Conservation (phyloP, 2,113 vertebrate genomes). For the Forbesichthys papilliferus region DNA sequence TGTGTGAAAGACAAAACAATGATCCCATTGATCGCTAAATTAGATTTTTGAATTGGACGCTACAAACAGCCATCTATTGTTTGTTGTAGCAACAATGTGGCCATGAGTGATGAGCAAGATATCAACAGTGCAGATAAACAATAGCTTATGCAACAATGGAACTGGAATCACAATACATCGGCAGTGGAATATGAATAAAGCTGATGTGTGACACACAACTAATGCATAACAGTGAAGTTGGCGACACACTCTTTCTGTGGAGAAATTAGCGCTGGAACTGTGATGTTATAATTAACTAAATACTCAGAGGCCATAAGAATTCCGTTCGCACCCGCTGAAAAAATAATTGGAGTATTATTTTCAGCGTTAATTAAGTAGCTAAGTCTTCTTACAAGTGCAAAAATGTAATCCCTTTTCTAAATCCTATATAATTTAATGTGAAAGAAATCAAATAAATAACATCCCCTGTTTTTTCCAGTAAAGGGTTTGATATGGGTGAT, state of each 20-base stretch:
- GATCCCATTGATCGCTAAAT: conserved; percentile 48
- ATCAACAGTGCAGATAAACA: conserved; percentile 57
- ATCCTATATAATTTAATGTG: conserved; percentile 79
- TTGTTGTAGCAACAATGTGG: conserved; percentile 54
- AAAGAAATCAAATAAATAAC: conserved; percentile 78
- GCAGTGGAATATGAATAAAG: conserved; percentile 6
- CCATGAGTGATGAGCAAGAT: conserved; percentile 64
- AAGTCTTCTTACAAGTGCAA: conserved; percentile 74
- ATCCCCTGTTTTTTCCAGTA: conserved; percentile 47
- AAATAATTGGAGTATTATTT: conserved; percentile 78
- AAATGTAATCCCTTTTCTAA: conserved; percentile 75
- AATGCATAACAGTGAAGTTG: neutral
- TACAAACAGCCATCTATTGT: conserved; percentile 58
- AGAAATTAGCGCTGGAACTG: conserved; percentile 49
- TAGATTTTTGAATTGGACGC: conserved; percentile 42
- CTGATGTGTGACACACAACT: neutral
- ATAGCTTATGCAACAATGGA: conserved; percentile 56
- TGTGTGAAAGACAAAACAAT: conserved; percentile 52
- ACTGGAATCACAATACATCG: conserved; percentile 7
- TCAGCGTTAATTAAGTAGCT: conserved; percentile 75
- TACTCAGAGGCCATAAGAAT: conserved; percentile 52
- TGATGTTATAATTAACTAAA: conserved; percentile 61
- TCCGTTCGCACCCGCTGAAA: conserved; percentile 49
- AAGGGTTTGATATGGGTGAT: conserved; percentile 77
- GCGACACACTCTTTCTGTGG: conserved; percentile 26